These are phyloP conservation scores for Orchesella flavescens DNA, from an alignment of 2,888 invertebrate genomes.

Conservation along the genomic window DNA sequence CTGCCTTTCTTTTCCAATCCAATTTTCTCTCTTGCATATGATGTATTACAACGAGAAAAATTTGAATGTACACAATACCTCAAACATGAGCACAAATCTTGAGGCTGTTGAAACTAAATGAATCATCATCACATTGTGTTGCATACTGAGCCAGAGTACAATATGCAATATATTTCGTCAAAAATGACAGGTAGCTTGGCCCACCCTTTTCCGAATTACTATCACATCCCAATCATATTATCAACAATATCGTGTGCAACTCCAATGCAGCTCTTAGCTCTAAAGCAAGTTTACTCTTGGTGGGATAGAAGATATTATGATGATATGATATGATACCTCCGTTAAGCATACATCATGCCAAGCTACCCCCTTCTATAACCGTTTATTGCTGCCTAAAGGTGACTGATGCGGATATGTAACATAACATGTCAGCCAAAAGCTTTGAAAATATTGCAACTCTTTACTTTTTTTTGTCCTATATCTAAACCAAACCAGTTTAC, in stretches of 20 bases:
- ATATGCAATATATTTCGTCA: slow-evolving; percentile 48
- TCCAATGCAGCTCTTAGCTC: background rate
- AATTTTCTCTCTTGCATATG: slow-evolving; percentile 51
- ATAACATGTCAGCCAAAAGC: too few relatives aligned
- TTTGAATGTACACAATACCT: too few relatives aligned
- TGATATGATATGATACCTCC: too few relatives aligned
- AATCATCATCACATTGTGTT: slow-evolving; percentile 41
- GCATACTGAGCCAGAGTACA: background rate
- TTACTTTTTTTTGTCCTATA: too few relatives aligned
- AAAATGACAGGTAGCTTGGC: slow-evolving; percentile 45
- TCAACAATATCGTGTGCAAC: background rate
- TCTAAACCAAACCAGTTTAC: too few relatives aligned
- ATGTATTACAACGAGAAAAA: slow-evolving; percentile 28
- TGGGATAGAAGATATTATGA: too few relatives aligned
- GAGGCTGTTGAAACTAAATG: slow-evolving; percentile 48
- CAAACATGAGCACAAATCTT: slow-evolving; percentile 14
- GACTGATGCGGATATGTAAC: too few relatives aligned
- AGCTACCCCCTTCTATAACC: too few relatives aligned
- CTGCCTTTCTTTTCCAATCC: slow-evolving; percentile 44
- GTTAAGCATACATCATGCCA: too few relatives aligned
- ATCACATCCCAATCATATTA: slow-evolving; percentile 32
- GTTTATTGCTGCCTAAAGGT: too few relatives aligned
- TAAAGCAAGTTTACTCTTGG: too few relatives aligned
- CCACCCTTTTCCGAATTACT: slow-evolving; percentile 50
- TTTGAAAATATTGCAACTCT: too few relatives aligned